Evolutionary conservation across 2,888 invertebrate species (phyloP).

Genomic region (Mesoligia furuncula): DNA sequence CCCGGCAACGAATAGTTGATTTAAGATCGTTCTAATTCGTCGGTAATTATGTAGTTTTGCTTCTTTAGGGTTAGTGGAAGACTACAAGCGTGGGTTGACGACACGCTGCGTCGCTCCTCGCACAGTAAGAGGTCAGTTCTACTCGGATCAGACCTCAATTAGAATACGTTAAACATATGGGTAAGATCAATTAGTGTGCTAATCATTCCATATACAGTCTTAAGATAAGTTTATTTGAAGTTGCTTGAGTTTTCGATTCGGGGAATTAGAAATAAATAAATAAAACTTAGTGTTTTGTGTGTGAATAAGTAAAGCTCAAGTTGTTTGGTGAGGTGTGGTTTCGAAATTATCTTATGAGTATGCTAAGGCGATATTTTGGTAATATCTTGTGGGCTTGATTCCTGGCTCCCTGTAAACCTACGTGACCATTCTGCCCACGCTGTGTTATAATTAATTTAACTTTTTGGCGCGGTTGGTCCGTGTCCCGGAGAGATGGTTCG

Average conservation of each 20-base stretch:
- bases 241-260: not conserved
- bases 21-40: conserved; percentile 24
- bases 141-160: conserved; percentile 7
- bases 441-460: conserved; percentile 64
- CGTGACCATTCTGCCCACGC: conserved; percentile 17
- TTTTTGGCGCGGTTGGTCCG: conserved; percentile 53
- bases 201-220: conserved; percentile 3
- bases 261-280: not conserved
- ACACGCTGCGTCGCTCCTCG: conserved; percentile 44
- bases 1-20: conserved; percentile 21
- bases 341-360: not conserved
- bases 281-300: too few species aligned
- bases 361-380: not conserved
- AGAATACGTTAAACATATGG: conserved; percentile 13
- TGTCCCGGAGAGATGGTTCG: conserved; percentile 63
- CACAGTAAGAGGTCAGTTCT: conserved; percentile 22
- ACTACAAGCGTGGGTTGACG: conserved; percentile 37
- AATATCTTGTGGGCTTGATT: too few species aligned
- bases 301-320: not conserved
- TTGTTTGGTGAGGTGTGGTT: not conserved
- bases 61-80: not conserved
- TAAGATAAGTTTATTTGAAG: not conserved
- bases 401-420: conserved; percentile 9
- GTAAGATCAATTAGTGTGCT: conserved; percentile 19
- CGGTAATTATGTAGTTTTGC: conserved; percentile 24